phyloP scores from a whole-genome alignment of 2,113 vertebrate genomes.

The Ifrita kowaldi region DNA sequence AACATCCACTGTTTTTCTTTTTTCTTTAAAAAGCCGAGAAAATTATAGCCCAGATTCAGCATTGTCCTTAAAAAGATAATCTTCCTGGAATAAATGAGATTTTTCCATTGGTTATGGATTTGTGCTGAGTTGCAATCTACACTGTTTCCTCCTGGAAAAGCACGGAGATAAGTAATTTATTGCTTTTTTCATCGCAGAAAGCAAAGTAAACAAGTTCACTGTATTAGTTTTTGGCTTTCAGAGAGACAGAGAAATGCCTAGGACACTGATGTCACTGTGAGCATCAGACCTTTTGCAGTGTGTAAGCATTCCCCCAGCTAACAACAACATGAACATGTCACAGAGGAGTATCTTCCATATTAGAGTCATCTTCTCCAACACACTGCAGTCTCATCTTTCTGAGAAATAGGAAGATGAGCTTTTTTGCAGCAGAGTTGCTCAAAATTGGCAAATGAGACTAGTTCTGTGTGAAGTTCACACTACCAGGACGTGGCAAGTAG shows the following conservation, averaged over 20 bases:
- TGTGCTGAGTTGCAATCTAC: slow-evolving; percentile 4
- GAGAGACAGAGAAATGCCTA: not conserved
- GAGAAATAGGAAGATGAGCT: not conserved
- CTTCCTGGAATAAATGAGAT: not conserved
- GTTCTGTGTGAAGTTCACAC: not conserved
- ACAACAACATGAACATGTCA: accelerated
- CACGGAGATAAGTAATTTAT: not conserved
- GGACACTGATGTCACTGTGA: not conserved
- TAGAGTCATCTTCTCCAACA: not conserved
- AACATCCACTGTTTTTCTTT: not conserved
- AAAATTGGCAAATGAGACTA: not conserved
- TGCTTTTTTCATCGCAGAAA: not conserved
- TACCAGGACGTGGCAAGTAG: not conserved
- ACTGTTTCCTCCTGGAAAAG: not conserved
- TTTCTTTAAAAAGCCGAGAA: not conserved
- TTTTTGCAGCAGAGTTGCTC: not conserved
- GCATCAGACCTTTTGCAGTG: not conserved
- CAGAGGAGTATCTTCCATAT: not conserved
- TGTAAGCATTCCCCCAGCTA: not conserved
- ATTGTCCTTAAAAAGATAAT: not conserved
- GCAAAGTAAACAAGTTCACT: not conserved
- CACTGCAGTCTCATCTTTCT: not conserved
- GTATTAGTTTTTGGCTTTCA: not conserved
- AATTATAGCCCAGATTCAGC: not conserved
- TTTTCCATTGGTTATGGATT: not conserved